Evolutionary conservation across 2,888 invertebrate genomes (phyloP).

Genomic region (Leptopterna dolabrata): DNA sequence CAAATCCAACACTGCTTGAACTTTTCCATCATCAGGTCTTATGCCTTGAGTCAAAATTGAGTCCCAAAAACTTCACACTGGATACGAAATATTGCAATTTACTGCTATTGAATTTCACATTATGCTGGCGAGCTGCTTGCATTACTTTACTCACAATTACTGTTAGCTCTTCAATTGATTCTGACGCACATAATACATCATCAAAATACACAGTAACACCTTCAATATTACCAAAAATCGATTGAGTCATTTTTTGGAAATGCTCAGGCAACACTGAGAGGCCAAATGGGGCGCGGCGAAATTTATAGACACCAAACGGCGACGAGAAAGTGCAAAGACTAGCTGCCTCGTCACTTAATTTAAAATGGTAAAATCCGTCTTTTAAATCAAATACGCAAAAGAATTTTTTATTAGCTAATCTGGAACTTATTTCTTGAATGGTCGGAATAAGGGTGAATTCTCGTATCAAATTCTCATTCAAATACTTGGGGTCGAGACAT

Average conservation of each 20-base stretch:
- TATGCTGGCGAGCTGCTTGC: background rate
- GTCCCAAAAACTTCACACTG: background rate
- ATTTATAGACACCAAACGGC: slow-evolving; percentile 14
- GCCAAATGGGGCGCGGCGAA: background rate
- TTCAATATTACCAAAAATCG: background rate
- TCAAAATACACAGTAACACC: background rate
- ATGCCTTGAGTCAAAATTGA: background rate
- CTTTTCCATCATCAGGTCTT: background rate
- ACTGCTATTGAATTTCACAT: background rate
- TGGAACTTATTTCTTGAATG: too few species aligned
- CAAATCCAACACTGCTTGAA: background rate
- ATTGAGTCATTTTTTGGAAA: slow-evolving; percentile 56
- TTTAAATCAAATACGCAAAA: slow-evolving; percentile 32
- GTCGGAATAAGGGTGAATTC: too few species aligned
- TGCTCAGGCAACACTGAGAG: slow-evolving; percentile 55
- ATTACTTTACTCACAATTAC: background rate
- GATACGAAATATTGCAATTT: background rate
- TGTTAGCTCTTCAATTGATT: background rate
- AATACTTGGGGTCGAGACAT: too few species aligned
- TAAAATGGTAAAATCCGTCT: slow-evolving; percentile 22
- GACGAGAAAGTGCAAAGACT: background rate
- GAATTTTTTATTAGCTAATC: slow-evolving; percentile 39
- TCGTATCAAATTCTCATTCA: too few species aligned
- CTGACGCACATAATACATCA: background rate
- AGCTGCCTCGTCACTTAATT: background rate